Evolutionary conservation across 2,888 invertebrate genomes (phyloP).

Genomic region (Psylliodes chrysocephalus): DNA sequence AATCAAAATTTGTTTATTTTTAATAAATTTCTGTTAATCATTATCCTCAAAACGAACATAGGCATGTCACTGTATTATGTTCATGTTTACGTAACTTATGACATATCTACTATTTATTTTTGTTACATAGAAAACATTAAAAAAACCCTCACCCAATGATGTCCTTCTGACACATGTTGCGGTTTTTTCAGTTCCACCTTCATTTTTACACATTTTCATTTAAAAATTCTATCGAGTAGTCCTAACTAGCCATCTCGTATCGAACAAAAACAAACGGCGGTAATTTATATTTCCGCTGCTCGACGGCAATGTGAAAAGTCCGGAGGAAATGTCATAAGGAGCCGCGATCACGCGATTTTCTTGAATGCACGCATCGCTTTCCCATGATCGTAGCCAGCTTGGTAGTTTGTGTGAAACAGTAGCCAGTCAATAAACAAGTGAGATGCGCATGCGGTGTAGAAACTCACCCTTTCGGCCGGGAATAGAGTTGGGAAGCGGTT

Average conservation of each 20-base stretch:
- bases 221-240: not conserved
- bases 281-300: conserved; percentile 32
- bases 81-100: too few relatives aligned
- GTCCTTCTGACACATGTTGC: conserved; percentile 40
- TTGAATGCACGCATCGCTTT: conserved; percentile 25
- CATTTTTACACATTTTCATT: conserved; percentile 51
- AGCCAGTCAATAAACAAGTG: conserved; percentile 51
- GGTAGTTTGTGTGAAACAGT: conserved; percentile 30
- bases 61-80: too few relatives aligned
- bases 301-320: conserved; percentile 21
- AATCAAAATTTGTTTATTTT: too few relatives aligned
- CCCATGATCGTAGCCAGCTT: conserved; percentile 13
- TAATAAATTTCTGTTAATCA: too few relatives aligned
- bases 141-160: conserved; percentile 51
- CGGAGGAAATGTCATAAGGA: conserved; percentile 47
- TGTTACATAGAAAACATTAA: not conserved
- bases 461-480: conserved; percentile 20
- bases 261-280: conserved; percentile 30
- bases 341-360: conserved; percentile 36
- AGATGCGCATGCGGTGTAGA: conserved; percentile 43
- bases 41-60: too few relatives aligned
- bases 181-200: conserved; percentile 48
- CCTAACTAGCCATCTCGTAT: conserved; percentile 13
- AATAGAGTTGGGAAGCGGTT: conserved; percentile 5
- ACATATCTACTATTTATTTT: too few relatives aligned